Evolutionary conservation across 2,888 invertebrate species (phyloP).

Genomic region (Odontocolon sp.): DNA sequence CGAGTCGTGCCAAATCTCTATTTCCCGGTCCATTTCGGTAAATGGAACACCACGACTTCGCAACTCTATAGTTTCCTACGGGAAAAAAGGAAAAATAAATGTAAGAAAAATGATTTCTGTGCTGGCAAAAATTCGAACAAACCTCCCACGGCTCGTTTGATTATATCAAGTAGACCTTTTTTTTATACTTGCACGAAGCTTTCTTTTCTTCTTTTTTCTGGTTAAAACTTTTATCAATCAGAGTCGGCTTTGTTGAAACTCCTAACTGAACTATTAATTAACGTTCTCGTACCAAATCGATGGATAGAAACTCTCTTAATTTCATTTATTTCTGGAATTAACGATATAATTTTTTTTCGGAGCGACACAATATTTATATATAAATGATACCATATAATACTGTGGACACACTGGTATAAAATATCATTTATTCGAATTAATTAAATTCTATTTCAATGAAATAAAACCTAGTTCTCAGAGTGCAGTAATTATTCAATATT

Average conservation of each 20-base stretch:
- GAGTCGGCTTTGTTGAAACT: constrained; percentile 33
- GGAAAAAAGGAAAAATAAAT: neutral
- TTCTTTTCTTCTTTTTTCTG: constrained; percentile 28
- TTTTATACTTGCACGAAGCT: neutral
- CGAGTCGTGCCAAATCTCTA: neutral
- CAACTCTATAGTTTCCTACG: neutral
- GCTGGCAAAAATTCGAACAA: constrained; percentile 25
- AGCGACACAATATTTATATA: too few species aligned
- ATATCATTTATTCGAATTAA: too few species aligned
- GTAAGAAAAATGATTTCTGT: neutral
- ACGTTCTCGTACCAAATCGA: constrained; percentile 6
- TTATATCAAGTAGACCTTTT: neutral
- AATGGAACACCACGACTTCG: constrained; percentile 10
- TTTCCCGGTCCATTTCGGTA: neutral
- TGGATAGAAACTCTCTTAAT: constrained; percentile 4
- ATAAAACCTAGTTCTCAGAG: too few species aligned
- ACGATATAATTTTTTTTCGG: too few species aligned
- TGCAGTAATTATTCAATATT: too few species aligned
- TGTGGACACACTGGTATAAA: too few species aligned
- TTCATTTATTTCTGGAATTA: neutral
- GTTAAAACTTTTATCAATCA: constrained; percentile 30
- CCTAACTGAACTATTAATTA: constrained; percentile 44
- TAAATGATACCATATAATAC: too few species aligned
- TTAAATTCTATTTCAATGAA: too few species aligned
- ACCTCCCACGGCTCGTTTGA: neutral